Percentiles rank a stretch among this genome's conserved stretches.
Conservation (phyloP, 2,888 invertebrate species). For the Acheta domesticus region DNA sequence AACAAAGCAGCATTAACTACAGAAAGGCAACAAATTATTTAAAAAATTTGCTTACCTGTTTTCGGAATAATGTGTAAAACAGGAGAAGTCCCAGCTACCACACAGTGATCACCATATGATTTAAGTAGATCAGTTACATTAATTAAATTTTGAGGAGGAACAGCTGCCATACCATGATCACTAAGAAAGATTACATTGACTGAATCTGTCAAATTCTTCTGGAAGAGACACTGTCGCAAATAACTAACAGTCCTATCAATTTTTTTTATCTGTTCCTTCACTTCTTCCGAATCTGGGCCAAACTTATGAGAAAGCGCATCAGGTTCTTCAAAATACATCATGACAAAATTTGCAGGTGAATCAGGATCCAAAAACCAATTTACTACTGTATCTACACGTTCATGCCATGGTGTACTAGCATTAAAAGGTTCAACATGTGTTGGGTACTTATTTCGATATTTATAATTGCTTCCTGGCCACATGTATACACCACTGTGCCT, state of each 20-base stretch:
- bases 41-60: constrained; percentile 46
- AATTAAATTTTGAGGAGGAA: constrained; percentile 54
- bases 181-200: constrained; percentile 66
- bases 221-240: constrained; percentile 53
- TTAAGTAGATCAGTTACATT: constrained; percentile 55
- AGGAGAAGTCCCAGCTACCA: constrained; percentile 54
- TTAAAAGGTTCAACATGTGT: constrained; percentile 51
- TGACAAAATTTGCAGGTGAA: constrained; percentile 64
- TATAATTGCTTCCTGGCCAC: constrained; percentile 64
- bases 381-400: constrained; percentile 57
- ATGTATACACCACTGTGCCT: constrained; percentile 63
- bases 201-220: constrained; percentile 51
- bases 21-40: not conserved
- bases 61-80: constrained; percentile 59
- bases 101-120: constrained; percentile 48
- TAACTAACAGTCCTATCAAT: constrained; percentile 57
- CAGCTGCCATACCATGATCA: constrained; percentile 70
- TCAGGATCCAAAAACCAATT: constrained; percentile 55
- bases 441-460: constrained; percentile 52
- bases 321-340: constrained; percentile 68
- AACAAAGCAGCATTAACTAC: no score
- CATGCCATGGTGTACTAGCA: constrained; percentile 48
- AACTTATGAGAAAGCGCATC: constrained; percentile 60
- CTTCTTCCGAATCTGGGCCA: constrained; percentile 53
- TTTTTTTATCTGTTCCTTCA: constrained; percentile 48